These are phyloP conservation scores for Gephyroberyx darwinii DNA, from an alignment of 2,797 vertebrate species.

Conservation along the genomic window DNA sequence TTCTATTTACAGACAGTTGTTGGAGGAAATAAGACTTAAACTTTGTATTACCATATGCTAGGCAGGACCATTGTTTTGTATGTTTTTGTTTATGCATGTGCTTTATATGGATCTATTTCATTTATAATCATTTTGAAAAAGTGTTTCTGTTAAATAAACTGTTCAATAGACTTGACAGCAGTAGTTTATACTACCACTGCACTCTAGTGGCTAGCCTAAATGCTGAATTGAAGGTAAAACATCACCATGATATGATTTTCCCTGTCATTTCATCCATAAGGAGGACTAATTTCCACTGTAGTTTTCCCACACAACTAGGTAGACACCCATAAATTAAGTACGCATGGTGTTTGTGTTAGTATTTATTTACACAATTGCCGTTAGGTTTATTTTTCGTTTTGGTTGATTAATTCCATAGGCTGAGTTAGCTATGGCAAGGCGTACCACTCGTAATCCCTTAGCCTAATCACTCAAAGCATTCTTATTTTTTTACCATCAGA, in stretches of 20 bases:
- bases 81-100: conserved; percentile 75
- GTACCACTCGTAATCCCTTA: no score
- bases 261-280: no score
- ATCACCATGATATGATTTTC: background rate
- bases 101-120: conserved; percentile 69
- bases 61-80: conserved; percentile 58
- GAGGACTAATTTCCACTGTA: no score
- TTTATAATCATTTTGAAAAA: conserved; percentile 71
- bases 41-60: background rate
- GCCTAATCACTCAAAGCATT: no score
- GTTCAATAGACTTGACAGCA: conserved; percentile 51
- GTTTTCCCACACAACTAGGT: no score
- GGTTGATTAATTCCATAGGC: no score
- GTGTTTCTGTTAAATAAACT: conserved; percentile 77
- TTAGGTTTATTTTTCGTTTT: no score
- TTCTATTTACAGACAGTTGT: conserved; percentile 68
- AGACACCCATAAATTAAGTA: no score
- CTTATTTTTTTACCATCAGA: no score
- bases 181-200: background rate
- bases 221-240: background rate
- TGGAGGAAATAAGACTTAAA: conserved; percentile 54
- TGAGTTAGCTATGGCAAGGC: no score
- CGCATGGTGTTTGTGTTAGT: no score
- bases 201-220: background rate
- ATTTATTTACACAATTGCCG: no score